A percentile compares a stretch with the other conserved stretches of the same genome.
Evolutionary conservation across 2,797 vertebrate genomes (phyloP).

Genomic region (Steatocranus sp.): DNA sequence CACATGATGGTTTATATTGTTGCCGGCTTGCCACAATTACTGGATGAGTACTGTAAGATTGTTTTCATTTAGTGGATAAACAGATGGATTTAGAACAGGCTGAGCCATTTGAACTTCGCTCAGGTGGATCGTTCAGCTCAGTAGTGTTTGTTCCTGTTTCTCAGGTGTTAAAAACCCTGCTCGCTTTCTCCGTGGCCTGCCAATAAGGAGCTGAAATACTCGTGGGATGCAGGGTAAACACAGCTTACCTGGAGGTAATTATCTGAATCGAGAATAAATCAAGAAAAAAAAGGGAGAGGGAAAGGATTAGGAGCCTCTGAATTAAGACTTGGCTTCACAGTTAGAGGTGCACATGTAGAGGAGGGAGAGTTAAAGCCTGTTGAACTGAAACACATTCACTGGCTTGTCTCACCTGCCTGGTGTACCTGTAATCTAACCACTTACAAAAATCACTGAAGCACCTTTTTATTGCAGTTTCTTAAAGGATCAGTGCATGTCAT

Average conservation of each 20-base stretch:
- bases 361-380: background rate
- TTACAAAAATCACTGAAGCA: background rate
- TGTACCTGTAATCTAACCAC: background rate
- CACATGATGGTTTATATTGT: background rate
- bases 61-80: background rate
- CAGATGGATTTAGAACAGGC: background rate
- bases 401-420: background rate
- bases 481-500: rapidly evolving
- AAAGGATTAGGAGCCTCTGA: background rate
- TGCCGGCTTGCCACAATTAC: background rate
- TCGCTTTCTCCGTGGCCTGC: background rate
- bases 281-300: background rate
- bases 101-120: background rate
- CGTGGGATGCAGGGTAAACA: background rate
- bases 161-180: background rate
- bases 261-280: background rate
- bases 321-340: background rate
- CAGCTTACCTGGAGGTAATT: background rate
- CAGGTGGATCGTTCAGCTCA: background rate
- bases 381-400: background rate
- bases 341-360: background rate
- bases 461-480: background rate
- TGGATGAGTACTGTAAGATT: background rate
- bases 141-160: background rate
- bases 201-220: background rate